phyloP scores from a whole-genome alignment of 2,113 vertebrate species.

The Lagopus muta region DNA sequence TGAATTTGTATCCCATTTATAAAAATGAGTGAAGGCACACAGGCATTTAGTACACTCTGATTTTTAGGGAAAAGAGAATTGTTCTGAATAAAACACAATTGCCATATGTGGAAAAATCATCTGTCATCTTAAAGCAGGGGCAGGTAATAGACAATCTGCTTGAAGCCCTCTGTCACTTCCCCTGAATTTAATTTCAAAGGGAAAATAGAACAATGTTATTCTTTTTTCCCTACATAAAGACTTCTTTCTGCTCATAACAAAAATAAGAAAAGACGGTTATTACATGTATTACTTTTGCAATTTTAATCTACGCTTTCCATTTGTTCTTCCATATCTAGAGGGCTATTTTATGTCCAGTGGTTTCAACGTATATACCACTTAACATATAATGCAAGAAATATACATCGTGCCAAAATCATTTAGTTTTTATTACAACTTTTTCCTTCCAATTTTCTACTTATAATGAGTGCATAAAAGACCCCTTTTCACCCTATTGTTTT shows the following conservation, averaged over 20 bases:
- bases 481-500: slow-evolving; percentile 81
- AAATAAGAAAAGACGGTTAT: slow-evolving; percentile 59
- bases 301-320: slow-evolving; percentile 34
- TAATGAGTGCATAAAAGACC: slow-evolving; percentile 80
- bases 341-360: slow-evolving; percentile 50
- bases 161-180: slow-evolving; percentile 1
- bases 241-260: slow-evolving; percentile 51
- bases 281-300: slow-evolving; percentile 40
- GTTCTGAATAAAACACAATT: slow-evolving; percentile 8
- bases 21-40: not conserved
- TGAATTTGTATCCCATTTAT: not conserved
- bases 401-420: slow-evolving; percentile 65
- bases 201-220: slow-evolving; percentile 39
- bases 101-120: slow-evolving; percentile 4
- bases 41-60: not conserved
- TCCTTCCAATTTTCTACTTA: slow-evolving; percentile 77
- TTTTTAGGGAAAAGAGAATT: slow-evolving; percentile 9
- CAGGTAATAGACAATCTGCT: slow-evolving; percentile 21
- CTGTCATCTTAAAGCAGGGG: slow-evolving; percentile 8
- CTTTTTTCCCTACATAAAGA: slow-evolving; percentile 39
- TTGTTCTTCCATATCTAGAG: slow-evolving; percentile 37
- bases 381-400: slow-evolving; percentile 62
- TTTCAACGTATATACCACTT: slow-evolving; percentile 53
- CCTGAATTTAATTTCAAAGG: slow-evolving; percentile 18
- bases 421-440: slow-evolving; percentile 76